Percentiles rank a stretch among this genome's conserved stretches.
These are phyloP conservation scores for Corythornis madagascariensis DNA, from an alignment of 2,113 vertebrate species.

Conservation along the genomic window DNA sequence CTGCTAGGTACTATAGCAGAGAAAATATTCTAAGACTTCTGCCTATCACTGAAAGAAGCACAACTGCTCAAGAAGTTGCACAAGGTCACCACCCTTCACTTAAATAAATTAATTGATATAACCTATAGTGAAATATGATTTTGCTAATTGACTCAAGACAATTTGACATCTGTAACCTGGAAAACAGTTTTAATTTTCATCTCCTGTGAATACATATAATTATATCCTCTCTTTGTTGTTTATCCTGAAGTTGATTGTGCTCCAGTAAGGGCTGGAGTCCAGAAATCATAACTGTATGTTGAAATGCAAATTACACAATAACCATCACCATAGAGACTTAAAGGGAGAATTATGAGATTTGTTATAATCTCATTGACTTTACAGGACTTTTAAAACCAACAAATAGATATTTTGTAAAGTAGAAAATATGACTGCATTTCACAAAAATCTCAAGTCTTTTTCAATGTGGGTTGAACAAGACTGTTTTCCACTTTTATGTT, in stretches of 20 bases:
- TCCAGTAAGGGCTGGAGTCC: slow-evolving; percentile 20
- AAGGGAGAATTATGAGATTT: slow-evolving; percentile 12
- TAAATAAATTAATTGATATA: background rate
- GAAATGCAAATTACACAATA: slow-evolving; percentile 46
- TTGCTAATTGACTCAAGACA: background rate
- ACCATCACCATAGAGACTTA: background rate
- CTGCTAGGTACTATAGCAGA: background rate
- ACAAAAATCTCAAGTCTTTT: background rate
- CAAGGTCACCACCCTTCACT: background rate
- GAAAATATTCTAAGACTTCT: background rate
- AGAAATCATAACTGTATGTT: slow-evolving; percentile 22
- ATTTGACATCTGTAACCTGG: background rate
- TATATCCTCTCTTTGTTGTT: slow-evolving; percentile 24
- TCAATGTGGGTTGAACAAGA: background rate
- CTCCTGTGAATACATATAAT: slow-evolving; percentile 14
- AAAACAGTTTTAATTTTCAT: slow-evolving; percentile 32
- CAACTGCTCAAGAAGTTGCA: background rate
- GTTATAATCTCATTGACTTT: background rate
- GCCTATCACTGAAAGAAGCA: background rate
- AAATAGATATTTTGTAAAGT: background rate
- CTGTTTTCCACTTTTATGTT: background rate
- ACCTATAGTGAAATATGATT: background rate
- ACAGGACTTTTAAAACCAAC: background rate
- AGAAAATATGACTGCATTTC: background rate
- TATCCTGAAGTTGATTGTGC: slow-evolving; percentile 4